Evolutionary conservation across 2,888 invertebrate species (phyloP).

Genomic region (Metalampra italica): DNA sequence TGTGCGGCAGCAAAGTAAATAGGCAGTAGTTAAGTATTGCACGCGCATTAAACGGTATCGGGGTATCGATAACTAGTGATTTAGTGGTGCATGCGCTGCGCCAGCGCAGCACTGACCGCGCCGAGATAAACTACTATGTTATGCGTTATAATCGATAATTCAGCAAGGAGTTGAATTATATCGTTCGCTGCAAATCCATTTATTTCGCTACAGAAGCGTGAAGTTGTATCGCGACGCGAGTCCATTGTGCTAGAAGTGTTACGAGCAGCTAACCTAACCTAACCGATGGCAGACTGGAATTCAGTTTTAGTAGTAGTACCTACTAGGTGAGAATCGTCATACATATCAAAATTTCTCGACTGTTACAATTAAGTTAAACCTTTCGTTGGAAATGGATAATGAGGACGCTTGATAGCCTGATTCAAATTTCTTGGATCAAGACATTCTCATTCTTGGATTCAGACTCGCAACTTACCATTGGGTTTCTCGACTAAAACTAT

Average conservation of each 20-base stretch:
- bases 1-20: not conserved
- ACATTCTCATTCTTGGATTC: too few relatives aligned
- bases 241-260: too few relatives aligned
- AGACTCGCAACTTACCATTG: too few relatives aligned
- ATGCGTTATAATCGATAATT: conserved; percentile 22
- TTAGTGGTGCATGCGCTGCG: conserved; percentile 36
- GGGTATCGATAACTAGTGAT: conserved; percentile 41
- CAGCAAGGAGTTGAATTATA: conserved; percentile 17
- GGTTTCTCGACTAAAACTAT: too few relatives aligned
- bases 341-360: too few relatives aligned
- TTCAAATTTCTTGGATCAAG: too few relatives aligned
- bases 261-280: not conserved
- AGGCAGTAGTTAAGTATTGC: conserved; percentile 27
- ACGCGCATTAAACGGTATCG: conserved; percentile 34
- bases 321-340: too few relatives aligned
- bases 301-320: not conserved
- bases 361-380: too few relatives aligned
- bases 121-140: conserved; percentile 29
- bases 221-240: conserved; percentile 4
- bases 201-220: conserved; percentile 6
- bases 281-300: not conserved
- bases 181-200: conserved; percentile 13
- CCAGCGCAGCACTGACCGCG: conserved; percentile 24
- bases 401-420: too few relatives aligned
- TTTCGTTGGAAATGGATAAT: too few relatives aligned